These are phyloP conservation scores for Cantharis rufa DNA, from an alignment of 2,888 invertebrate species.

Conservation along the genomic window DNA sequence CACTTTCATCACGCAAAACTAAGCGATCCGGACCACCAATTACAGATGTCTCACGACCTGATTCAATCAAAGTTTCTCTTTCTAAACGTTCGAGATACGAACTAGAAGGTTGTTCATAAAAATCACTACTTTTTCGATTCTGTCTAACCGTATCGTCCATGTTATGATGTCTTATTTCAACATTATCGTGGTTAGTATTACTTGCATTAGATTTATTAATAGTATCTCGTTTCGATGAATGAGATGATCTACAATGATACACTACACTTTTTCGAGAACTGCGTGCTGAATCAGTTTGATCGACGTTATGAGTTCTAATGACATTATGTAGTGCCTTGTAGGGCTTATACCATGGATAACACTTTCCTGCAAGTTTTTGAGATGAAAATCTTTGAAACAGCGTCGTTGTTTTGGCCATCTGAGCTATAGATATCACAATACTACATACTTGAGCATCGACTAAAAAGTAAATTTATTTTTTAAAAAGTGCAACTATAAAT, in stretches of 20 bases:
- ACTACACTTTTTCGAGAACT: not conserved
- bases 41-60: constrained; percentile 38
- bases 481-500: not conserved
- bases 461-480: constrained; percentile 51
- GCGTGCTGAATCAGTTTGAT: constrained; percentile 7
- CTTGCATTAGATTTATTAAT: not conserved
- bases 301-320: constrained; percentile 2
- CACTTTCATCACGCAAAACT: constrained; percentile 25
- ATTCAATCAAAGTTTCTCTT: constrained; percentile 1
- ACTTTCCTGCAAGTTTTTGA: constrained; percentile 72
- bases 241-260: constrained; percentile 6
- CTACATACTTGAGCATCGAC: constrained; percentile 70
- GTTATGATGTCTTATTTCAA: not conserved
- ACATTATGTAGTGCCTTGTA: constrained; percentile 36
- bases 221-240: not conserved
- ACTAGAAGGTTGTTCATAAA: constrained; percentile 45
- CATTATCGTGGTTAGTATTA: not conserved
- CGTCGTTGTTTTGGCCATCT: constrained; percentile 72
- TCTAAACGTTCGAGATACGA: constrained; percentile 5
- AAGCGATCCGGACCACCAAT: constrained; percentile 36
- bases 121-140: constrained; percentile 46
- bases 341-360: constrained; percentile 71
- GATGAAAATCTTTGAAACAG: constrained; percentile 78
- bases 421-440: constrained; percentile 67
- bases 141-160: not conserved